Base-by-base conservation (phyloP, 2,113 vertebrate species). In the Burhinus oedicnemus region DNA sequence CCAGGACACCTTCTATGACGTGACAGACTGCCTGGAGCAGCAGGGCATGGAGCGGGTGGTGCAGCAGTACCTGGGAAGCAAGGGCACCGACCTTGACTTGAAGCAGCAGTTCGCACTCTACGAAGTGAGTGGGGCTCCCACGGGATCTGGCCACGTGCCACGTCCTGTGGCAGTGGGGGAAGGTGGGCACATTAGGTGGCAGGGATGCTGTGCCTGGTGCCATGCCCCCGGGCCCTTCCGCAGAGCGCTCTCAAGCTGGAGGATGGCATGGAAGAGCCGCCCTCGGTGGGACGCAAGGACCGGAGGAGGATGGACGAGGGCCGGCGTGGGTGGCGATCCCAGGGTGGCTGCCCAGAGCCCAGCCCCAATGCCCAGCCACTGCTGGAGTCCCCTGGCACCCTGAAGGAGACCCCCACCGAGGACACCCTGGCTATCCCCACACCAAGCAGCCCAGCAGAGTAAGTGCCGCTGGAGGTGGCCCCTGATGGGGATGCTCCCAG, bases 1-100 rank as follows among this genome's bases (percentile, higher is more conserved):
- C 85, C 99, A 99, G 98, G 99, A 99, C 97, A 99, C 99, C 3
- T 99, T 99, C 98, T 99, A 99, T 1, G 99, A 99, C 0, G 93
- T 99, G 95, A 99, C 99, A 0, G 99, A 99, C 97, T 98, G 98
- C 44, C 98, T 99, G 97, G 99, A 99, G 96, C 98, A 99, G 96
- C 98, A 98, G 93, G 99, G 99, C 49, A 99, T 99, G 99, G 99
- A 99, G 93, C 71, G 72, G 4, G 93, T 99, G 79, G 97, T 99
- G 92, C 98, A 99, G 80, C 98, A 98, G 70, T 98, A 99, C 96
- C 69, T 99, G 96, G 97, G 83, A 87, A 98, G 93, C 90, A 97
- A 98, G 9, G 98, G 96, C 75, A 98, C 98, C 0, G 99, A 99
- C 40, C 96, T 98, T 0, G 99, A 99, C 96, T 97, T 99, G 30